Base-by-base conservation (phyloP, 1,140 invertebrate species). In the Macrobrachium rosenbergii region DNA sequence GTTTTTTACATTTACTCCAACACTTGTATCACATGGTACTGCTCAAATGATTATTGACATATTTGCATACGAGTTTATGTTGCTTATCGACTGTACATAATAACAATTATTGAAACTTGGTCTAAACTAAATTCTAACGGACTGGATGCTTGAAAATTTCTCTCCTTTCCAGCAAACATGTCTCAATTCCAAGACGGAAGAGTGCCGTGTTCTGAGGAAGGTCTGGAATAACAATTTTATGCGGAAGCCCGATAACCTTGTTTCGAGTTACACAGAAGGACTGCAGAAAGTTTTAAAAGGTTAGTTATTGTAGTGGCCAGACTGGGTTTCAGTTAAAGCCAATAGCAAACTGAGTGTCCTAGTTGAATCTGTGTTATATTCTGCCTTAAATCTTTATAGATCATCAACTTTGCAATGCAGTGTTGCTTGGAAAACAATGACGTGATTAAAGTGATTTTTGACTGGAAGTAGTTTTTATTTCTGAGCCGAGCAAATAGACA, bases 141-240 rank as follows among this genome's bases (percentile, higher is more conserved):
- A 37, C 28, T 37, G 28, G 3, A 37, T 37, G 28, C 28, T 37
- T 1, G 28, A 37, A 37, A 37, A 37, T 37, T 37, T 1, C 1
- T 67, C 1, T 62, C 59, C 6, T 59, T 21, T 72, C 17, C 83
- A 89, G 89, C 86, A 89, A 88, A 89, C 89, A 0, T 89, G 89
- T 37, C 60, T 76, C 28, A 62, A 59, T 7, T 87, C 87, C 1
- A 59, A 23, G 67, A 86, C 77, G 7, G 78, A 88, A 11, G 82
- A 89, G 37, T 89, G 89, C n/a, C 82, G 87, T 14, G 75, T 83
- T 81, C 60, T 89, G 63, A 28, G 58, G 21, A 59, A 86, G 7
- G 86, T 88, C 14, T 89, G 89, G 89, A 62, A 78, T 37, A 28
- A 79, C 17, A 82, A 86, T 8, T 77, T 89, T 0, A 62, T 88